Evolutionary conservation across 2,113 vertebrate species (phyloP), one percentile per base, ranked within the genome.

Genomic region (Ctenodactylus gundi): DNA sequence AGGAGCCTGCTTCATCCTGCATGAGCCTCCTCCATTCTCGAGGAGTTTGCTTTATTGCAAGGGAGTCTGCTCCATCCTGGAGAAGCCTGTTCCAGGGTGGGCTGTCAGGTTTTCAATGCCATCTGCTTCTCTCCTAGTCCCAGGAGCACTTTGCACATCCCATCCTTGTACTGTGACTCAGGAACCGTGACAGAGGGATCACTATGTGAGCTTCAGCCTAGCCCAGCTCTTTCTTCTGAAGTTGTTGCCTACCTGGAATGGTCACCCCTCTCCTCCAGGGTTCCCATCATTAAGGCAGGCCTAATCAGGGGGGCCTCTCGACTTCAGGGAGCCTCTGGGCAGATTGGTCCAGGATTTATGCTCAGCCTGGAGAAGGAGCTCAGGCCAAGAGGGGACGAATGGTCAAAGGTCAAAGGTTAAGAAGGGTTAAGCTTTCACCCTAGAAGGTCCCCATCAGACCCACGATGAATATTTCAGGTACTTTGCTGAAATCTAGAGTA

Each of bases 341-440:
- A 88, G 90, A 88, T 76, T 27, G 88, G 90, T 77, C 41, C 67
- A 4, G 31, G 80, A 95, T 97, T 96, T 97, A 81, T 91, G 84
- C 81, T 95, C 64, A 82, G 88, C 93, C 87, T 90, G 53, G 77
- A 96, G 92, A 95, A 96, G 81, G 82, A 88, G 82, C 91, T 95
- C 75, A 67, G 93, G 70, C 78, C 67, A 44, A 92, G 73, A 75
- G 68, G 29, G 81, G 67, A 93, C 88, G 62, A 36, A 73, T 77
- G 76, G 46, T 60, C 31, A 83, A 78, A 95, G 94, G 93, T 70
- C 92, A 94, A 90, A 95, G 93, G 96, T 96, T 97, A 97, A 97
- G 97, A 97, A 73, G 95, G 96, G 94, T 97, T 97, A 97, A 97
- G 94, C 94, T 88, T 90, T 93, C 67, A 90, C 68, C 84, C 77